Percentiles rank a stretch among this genome's conserved stretches.
Evolutionary conservation across 1,140 invertebrate genomes (phyloP).

Genomic region (Coptotermes formosanus): DNA sequence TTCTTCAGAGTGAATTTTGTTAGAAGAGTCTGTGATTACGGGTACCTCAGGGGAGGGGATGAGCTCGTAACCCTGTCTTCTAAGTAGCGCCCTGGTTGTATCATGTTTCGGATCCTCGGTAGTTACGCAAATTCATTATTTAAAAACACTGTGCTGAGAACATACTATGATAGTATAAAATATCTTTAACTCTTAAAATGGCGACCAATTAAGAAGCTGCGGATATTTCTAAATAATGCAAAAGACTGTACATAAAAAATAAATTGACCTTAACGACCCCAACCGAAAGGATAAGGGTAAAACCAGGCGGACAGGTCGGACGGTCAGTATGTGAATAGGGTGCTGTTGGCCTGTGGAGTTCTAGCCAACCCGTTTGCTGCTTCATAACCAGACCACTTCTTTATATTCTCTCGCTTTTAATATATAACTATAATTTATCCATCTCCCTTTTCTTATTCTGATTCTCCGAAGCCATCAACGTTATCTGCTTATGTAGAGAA

Average conservation of each 20-base stretch:
- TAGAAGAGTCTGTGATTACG: too few species aligned
- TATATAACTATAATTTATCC: background rate
- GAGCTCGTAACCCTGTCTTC: too few species aligned
- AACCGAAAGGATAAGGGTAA: background rate
- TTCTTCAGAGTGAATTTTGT: too few species aligned
- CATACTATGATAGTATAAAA: background rate
- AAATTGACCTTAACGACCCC: background rate
- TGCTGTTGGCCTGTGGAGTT: background rate
- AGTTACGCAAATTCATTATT: too few species aligned
- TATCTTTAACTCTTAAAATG: background rate
- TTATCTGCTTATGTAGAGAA: conserved; percentile 12
- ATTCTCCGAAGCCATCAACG: background rate
- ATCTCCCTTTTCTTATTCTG: background rate
- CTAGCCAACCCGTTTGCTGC: background rate
- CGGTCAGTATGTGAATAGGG: background rate
- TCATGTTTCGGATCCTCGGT: too few species aligned
- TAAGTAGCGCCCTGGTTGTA: too few species aligned
- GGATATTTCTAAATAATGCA: background rate
- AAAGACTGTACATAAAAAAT: background rate
- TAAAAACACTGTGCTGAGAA: too few species aligned
- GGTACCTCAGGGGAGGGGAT: too few species aligned
- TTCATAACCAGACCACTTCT: background rate
- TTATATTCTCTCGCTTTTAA: background rate
- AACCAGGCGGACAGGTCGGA: background rate
- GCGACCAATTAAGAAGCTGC: background rate